Base-by-base conservation (phyloP, 2,113 vertebrate genomes). In the Burhinus oedicnemus region DNA sequence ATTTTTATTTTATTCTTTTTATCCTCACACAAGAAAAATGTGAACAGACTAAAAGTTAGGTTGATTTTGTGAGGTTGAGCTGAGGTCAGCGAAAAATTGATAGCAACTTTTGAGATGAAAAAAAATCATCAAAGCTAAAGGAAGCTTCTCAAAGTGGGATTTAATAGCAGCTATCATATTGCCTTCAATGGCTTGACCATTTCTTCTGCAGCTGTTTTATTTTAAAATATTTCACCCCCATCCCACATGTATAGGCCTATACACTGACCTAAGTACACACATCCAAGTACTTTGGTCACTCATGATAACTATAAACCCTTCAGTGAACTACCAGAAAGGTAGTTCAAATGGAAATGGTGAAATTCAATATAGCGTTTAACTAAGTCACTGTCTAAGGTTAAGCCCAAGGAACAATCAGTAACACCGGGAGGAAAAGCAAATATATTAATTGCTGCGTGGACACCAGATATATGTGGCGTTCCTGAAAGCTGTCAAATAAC, bases 151-250 rank as follows among this genome's bases (percentile, higher is more conserved):
- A 97, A 97, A 98, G 97, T 97, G 95, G 94, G 95, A 93, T 98
- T 98, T 98, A 98, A 98, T 97, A 98, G 97, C 97, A 93, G 98
- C 98, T 98, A 98, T 98, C 98, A 72, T 96, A 93, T 98, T 98
- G 97, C 96, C 30, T 97, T 94, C 96, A 95, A 97, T 97, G 95
- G 42, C 92, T 95, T 96, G 96, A 95, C 97, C 95, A 95, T 95
- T 98, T 97, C 94, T 95, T 85, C 96, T 65, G 89, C 98, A 98
- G 98, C 98, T 98, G 98, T 98, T 98, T 98, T 90, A 91, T 97
- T 98, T 98, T 98, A 98, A 97, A 97, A 98, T 89, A 97, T 94
- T 96, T 96, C 87, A 65, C 83, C 91, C 93, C 85, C 93, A 72
- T 79, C 82, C 86, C 96, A 89, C 95, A 95, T 90, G 91, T 78